Base-by-base conservation (phyloP, 2,888 invertebrate genomes). In the Rhagonycha lutea region DNA sequence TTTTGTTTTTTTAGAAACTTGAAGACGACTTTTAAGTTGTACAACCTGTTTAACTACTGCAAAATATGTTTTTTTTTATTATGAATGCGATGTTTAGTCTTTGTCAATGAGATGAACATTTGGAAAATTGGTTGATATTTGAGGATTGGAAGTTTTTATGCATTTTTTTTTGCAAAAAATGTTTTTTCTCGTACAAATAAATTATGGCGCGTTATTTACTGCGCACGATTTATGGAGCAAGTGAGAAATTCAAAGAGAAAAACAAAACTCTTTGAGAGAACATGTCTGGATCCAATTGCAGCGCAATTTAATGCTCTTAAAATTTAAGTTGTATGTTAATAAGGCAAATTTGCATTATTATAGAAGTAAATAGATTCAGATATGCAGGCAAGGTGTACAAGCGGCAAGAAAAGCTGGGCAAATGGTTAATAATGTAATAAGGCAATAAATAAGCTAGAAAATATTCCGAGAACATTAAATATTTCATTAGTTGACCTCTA, bases 401-500 rank as follows among this genome's bases (percentile, higher is more conserved):
- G 47, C 47, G 47, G 47, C n/a, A 47, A 47, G 47, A 47, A 47
- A 47, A 47, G n/a, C n/a, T n/a, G 47, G 47, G n/a, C n/a, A 47
- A 47, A 47, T 47, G 0, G 63, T 70, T 32, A 61, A 28, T 63
- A 69, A 69, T 61, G 72, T 63, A 63, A 63, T 26, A 71, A 73
- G 71, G 71, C 67, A 69, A 71, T 67, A 60, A 61, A 79, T 80
- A 80, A 78, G 80, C 82, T 81, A 79, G 73, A 70, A 73, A 75
- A 69, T 78, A 76, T 73, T 78, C 75, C 68, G 68, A 75, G 71
- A 76, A 75, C 76, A 80, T 78, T 80, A 80, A 83, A 82, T 81
- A 85, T 86, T 86, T 85, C 84, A 86, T 87, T 84, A 86, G 85
- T 86, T 88, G 87, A 87, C 88, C 88, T 87, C 87, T 86, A 86